Base-by-base conservation (phyloP, 2,797 vertebrate species). In the Sebastes iracundus region DNA sequence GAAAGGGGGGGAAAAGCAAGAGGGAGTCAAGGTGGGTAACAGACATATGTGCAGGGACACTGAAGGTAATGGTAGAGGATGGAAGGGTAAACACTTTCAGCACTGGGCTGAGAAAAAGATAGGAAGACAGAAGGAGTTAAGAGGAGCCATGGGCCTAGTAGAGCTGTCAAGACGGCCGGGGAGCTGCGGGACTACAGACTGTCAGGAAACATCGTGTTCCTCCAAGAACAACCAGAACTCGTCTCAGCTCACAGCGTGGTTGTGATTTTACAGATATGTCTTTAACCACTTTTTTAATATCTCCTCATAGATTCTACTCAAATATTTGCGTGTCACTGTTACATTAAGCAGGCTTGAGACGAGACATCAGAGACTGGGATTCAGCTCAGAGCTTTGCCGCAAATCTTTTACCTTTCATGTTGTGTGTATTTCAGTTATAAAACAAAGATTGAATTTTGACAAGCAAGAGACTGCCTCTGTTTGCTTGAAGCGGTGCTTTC, bases 1-100 rank as follows among this genome's bases (percentile, higher is more conserved):
- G 56, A 67, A 64, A 53, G 7, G 22, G 35, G 55, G 66, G 35
- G 13, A 12, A 8, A 25, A 66, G 49, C 20, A 75, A 68, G 53
- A 71, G 64, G 55, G 63, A 82, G 82, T 82, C 71, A 79, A 89
- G 77, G 64, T 84, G 74, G 60, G 70, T 72, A 64, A 70, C 72
- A 87, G 83, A 92, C 88, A 90, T 91, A 85, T 90, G 87, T 83
- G 84, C 75, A 69, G 88, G 85, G 83, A 89, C 87, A 84, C 75
- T 84, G 84, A 92, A 87, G 84, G 75, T 83, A 90, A 89, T 66
- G 75, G 77, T 71, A 75, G 72, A 74, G 79, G 83, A 89, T 77
- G 23, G 79, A 81, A 88, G 74, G 76, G 77, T 87, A 91, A 90
- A 92, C 84, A 85, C 82, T 73, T 79, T 73, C 70, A 87, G 70